These are phyloP conservation scores for Noctuana brunneofusca DNA, from an alignment of 2,888 invertebrate species.

Conservation along the genomic window DNA sequence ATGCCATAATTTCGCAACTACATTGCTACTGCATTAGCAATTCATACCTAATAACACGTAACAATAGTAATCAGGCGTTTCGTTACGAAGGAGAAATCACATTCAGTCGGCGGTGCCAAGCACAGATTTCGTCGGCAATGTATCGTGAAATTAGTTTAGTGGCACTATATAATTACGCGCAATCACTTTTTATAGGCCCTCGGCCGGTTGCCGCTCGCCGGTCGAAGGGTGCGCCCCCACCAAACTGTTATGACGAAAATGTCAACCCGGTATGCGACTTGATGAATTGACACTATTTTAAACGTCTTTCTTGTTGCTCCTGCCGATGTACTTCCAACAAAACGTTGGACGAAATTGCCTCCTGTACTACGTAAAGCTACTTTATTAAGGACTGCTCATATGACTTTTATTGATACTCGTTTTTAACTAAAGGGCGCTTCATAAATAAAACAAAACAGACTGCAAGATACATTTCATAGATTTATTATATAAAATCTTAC, in stretches of 20 bases:
- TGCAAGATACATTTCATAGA: conserved; percentile 80
- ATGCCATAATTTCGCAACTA: conserved; percentile 11
- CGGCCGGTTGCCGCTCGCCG: conserved; percentile 47
- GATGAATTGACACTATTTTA: conserved; percentile 81
- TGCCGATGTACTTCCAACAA: conserved; percentile 28
- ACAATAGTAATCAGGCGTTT: conserved; percentile 77
- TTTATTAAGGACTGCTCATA: neutral
- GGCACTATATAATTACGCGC: conserved; percentile 82
- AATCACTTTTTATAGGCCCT: conserved; percentile 77
- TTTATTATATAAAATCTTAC: conserved; percentile 83
- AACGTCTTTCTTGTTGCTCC: conserved; percentile 53
- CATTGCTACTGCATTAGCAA: conserved; percentile 61
- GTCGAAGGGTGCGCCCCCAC: conserved; percentile 54
- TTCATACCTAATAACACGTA: conserved; percentile 77
- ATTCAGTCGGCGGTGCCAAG: conserved; percentile 77
- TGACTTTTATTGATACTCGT: neutral
- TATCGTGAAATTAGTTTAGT: conserved; percentile 84
- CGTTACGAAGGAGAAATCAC: conserved; percentile 74
- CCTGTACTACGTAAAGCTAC: neutral
- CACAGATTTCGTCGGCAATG: conserved; percentile 82
- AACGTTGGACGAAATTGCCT: neutral
- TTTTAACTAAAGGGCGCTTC: neutral
- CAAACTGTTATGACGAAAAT: conserved; percentile 77
- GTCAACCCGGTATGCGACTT: conserved; percentile 79
- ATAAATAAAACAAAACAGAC: conserved; percentile 56